Base-by-base conservation (phyloP, 2,797 vertebrate species). In the Enteromius afrohamiltoni region DNA sequence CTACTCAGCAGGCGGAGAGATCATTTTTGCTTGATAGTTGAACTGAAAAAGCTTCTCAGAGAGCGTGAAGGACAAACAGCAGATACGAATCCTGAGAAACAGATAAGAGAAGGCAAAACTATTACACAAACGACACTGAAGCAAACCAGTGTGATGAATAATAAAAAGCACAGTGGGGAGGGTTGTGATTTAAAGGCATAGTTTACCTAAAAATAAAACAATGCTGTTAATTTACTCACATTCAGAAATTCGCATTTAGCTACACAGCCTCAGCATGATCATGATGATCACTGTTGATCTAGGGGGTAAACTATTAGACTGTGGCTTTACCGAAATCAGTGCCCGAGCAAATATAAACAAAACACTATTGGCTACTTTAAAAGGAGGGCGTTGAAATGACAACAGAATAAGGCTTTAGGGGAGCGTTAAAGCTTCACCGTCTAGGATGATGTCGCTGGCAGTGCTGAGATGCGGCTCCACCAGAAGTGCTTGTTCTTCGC, bases 401-500 rank as follows among this genome's bases (percentile, higher is more conserved):
- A 40, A 40, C 6, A 40, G 40, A 40, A 40, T 40, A 40, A 40
- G 8, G 8, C 37, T 40, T 40, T 40, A 40, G 37, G 37, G 37
- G 37, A 1, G 7, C 40, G 40, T 40, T 40, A 40, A 40, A 40
- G 40, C 23, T 95, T 91, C 88, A 99, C 98, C 97, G 2, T 96
- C 96, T 47, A 97, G 90, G 83, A 93, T 87, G 89, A 96, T 94
- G 45, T 95, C 91, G 1, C 80, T 93, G 74, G 89, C 89, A 10
- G 90, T 84, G 34, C 86, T 89, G 60, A 91, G 80, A 6, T 91
- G 94, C n/a, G 93, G 91, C 75, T 95, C 95, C 4, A 98, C 96
- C 86, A 99, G 93, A 0, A 95, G 96, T 1, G 96, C 93, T 80
- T 97, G 97, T 68, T 99, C 97, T 83, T 98, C 97, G 0, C 92